Evolutionary conservation across 2,797 vertebrate species (phyloP).

Genomic region (Percopsis omiscomaycus): DNA sequence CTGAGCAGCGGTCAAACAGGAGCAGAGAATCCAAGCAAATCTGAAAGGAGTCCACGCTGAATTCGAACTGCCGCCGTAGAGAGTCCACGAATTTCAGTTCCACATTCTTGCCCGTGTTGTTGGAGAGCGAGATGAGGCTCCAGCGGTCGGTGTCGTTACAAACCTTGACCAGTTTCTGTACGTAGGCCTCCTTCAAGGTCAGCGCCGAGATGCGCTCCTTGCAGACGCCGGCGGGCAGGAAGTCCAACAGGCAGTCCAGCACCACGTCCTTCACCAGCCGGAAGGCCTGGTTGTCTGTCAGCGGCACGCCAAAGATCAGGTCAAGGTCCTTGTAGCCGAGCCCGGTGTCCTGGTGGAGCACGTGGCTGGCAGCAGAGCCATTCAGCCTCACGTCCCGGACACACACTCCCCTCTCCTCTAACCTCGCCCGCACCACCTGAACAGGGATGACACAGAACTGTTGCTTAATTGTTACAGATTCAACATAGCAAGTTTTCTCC

Average conservation of each 20-base stretch:
- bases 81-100: conserved; percentile 99
- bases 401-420: conserved; percentile 88
- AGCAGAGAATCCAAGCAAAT: conserved; percentile 98
- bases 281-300: conserved; percentile 93
- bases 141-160: conserved; percentile 98
- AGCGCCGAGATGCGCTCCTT: conserved; percentile 95
- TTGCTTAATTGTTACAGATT: no score
- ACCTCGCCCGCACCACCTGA: conserved; percentile 90
- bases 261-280: conserved; percentile 98
- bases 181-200: conserved; percentile 98
- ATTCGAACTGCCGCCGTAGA: conserved; percentile 97
- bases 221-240: conserved; percentile 96
- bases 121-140: conserved; percentile 98
- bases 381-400: conserved; percentile 94
- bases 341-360: conserved; percentile 93
- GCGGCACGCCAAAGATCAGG: conserved; percentile 96
- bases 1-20: conserved; percentile 97
- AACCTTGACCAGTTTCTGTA: conserved; percentile 99
- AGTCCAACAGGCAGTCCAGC: conserved; percentile 97
- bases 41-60: conserved; percentile 99
- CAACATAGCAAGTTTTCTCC: no score
- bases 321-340: conserved; percentile 98
- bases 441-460: conserved; percentile 57
- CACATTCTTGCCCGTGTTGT: conserved; percentile 98
- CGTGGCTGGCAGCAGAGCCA: conserved; percentile 95